Conservation (phyloP, 2,797 vertebrate genomes). For the Sternarchorhynchus goeldii region DNA sequence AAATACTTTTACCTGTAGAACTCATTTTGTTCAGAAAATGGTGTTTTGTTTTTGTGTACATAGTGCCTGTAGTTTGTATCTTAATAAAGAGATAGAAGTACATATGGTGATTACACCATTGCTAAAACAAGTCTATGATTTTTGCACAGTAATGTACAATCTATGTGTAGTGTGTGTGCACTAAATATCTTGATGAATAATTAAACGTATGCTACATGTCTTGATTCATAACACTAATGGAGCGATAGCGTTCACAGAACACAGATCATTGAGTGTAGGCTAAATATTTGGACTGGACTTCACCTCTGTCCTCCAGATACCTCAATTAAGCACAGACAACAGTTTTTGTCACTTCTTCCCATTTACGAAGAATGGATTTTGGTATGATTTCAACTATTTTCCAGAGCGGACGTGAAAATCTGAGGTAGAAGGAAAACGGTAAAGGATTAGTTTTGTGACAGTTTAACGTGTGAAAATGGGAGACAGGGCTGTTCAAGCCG, state of each 20-base stretch:
- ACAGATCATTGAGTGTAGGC: not conserved
- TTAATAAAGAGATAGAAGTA: too few relatives aligned
- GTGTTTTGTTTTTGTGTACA: too few relatives aligned
- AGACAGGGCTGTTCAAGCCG: not conserved
- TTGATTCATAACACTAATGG: not conserved
- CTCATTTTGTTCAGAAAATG: too few relatives aligned
- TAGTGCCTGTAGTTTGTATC: too few relatives aligned
- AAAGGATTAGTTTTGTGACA: too few relatives aligned
- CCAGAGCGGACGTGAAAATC: not conserved
- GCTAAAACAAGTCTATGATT: not conserved
- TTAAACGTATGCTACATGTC: too few relatives aligned
- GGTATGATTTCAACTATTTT: not conserved
- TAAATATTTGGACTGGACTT: not conserved
- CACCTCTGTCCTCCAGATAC: not conserved
- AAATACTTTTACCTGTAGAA: too few relatives aligned
- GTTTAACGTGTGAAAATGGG: not conserved
- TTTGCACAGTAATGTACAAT: not conserved
- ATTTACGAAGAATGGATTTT: too few relatives aligned
- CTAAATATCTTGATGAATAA: too few relatives aligned
- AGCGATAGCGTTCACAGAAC: not conserved
- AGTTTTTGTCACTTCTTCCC: not conserved
- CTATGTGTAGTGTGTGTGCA: too few relatives aligned
- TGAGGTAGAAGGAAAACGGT: not conserved
- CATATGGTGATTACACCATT: too few relatives aligned
- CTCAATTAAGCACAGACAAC: not conserved